phyloP scores from a whole-genome alignment of 1,140 invertebrate species.

The Microplitis demolitor region DNA sequence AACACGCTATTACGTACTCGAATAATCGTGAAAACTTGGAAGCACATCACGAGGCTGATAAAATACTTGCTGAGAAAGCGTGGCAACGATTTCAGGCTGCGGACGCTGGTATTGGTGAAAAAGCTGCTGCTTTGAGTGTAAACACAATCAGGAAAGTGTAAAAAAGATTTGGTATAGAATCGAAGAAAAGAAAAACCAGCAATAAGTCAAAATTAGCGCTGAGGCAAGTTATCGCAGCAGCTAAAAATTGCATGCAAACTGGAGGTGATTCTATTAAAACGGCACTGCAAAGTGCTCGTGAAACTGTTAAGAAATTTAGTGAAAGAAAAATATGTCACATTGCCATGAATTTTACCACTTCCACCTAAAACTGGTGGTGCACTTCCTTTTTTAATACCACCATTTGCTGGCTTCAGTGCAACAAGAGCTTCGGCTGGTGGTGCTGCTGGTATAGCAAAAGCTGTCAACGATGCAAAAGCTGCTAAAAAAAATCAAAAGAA shows the following conservation, averaged over 20 bases:
- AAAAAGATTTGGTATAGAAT: background rate
- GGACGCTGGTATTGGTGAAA: background rate
- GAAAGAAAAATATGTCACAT: background rate
- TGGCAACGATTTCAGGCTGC: background rate
- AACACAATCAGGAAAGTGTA: background rate
- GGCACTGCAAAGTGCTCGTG: background rate
- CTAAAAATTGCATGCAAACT: background rate
- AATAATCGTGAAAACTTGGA: too few relatives aligned
- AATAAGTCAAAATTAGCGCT: too few relatives aligned
- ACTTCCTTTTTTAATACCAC: slow-evolving; percentile 15
- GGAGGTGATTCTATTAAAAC: background rate
- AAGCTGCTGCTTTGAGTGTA: background rate
- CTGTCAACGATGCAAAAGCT: slow-evolving; percentile 36
- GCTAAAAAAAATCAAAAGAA: too few relatives aligned
- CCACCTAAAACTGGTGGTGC: slow-evolving; percentile 13
- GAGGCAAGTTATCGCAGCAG: too few relatives aligned
- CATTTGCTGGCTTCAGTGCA: slow-evolving; percentile 29
- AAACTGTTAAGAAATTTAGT: slow-evolving; percentile 1
- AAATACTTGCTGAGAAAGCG: background rate
- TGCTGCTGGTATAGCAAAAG: slow-evolving; percentile 31
- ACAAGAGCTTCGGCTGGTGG: slow-evolving; percentile 27
- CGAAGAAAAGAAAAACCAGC: too few relatives aligned
- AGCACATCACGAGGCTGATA: too few relatives aligned
- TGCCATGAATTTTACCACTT: slow-evolving; percentile 16
- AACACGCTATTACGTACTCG: too few relatives aligned